Evolutionary conservation across 1,140 invertebrate species (phyloP).

Genomic region (Drosophila busckii): DNA sequence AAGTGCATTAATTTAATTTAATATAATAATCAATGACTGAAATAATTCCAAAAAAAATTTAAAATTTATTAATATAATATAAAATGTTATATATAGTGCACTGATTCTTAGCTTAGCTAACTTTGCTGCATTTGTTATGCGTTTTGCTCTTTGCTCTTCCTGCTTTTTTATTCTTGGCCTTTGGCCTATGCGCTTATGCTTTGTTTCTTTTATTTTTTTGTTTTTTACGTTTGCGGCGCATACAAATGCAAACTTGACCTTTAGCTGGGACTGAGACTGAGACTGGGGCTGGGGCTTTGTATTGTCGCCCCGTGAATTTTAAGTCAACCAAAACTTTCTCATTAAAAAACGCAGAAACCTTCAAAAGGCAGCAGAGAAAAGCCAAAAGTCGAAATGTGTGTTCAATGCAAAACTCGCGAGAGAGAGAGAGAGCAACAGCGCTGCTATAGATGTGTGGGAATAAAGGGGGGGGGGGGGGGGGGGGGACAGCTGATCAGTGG

Average conservation of each 20-base stretch:
- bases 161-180: not conserved
- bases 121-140: not conserved
- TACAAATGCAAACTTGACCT: conserved; percentile 68
- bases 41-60: too few relatives aligned
- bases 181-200: too few relatives aligned
- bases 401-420: conserved; percentile 13
- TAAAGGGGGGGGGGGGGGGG: not conserved
- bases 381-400: conserved; percentile 11
- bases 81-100: too few relatives aligned
- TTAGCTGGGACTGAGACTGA: conserved; percentile 33
- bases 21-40: too few relatives aligned
- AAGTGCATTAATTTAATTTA: too few relatives aligned
- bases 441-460: not conserved
- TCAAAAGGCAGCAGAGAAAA: conserved; percentile 36
- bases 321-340: conserved; percentile 56
- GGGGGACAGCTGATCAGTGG: conserved; percentile 2
- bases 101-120: too few relatives aligned
- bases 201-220: too few relatives aligned
- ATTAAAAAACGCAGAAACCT: conserved; percentile 49
- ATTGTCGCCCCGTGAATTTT: conserved; percentile 34
- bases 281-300: too few relatives aligned
- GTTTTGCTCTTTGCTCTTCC: not conserved
- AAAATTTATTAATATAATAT: too few relatives aligned
- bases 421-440: not conserved
- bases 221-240: conserved; percentile 31